These are phyloP conservation scores for Penaeus chinensis DNA, from an alignment of 1,140 invertebrate genomes.

Conservation along the genomic window DNA sequence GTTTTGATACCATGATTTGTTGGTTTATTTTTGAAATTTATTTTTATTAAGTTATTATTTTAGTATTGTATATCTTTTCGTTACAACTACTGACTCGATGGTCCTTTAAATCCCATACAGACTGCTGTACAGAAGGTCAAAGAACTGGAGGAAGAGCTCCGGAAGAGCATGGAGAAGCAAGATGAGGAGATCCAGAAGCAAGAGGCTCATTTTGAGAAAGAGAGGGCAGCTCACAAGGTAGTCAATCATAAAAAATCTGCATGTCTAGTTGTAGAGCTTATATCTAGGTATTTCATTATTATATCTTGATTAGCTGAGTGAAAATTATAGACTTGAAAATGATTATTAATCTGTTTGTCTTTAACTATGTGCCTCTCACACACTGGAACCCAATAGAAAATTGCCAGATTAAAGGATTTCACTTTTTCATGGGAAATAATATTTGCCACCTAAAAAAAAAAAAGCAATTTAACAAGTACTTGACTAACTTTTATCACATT, in stretches of 20 bases:
- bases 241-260: not conserved
- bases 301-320: too few relatives aligned
- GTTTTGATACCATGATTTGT: not conserved
- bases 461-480: not conserved
- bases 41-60: not conserved
- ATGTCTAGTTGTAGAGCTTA: too few relatives aligned
- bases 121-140: conserved; percentile 14
- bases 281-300: not conserved
- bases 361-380: too few relatives aligned
- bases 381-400: too few relatives aligned
- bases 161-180: conserved; percentile 37
- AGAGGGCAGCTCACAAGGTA: conserved; percentile 24
- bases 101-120: not conserved
- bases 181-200: conserved; percentile 25
- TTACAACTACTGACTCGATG: not conserved
- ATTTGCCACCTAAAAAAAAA: not conserved
- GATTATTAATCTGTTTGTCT: too few relatives aligned
- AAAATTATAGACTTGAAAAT: too few relatives aligned
- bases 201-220: conserved; percentile 43
- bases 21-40: not conserved
- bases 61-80: not conserved
- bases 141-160: conserved; percentile 38
- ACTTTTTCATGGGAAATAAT: too few relatives aligned
- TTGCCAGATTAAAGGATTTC: too few relatives aligned
- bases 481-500: not conserved